Base-by-base conservation (phyloP, 1,140 invertebrate species). In the Orchesella cincta region DNA sequence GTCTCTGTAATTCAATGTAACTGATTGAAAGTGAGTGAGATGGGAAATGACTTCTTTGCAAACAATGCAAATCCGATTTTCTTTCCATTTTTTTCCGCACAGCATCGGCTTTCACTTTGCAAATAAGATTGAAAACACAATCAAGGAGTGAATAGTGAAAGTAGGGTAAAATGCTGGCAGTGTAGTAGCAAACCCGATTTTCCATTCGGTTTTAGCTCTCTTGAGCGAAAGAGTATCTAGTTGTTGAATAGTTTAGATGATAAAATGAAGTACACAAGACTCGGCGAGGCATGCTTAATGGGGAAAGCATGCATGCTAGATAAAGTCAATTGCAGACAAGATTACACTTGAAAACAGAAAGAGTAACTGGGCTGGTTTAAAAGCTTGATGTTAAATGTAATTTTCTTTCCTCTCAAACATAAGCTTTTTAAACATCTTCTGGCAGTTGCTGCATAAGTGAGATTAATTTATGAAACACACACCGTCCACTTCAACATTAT, bases 11-110 rank as follows among this genome's bases (percentile, higher is more conserved):
- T 46, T 29, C 31, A 67, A 67, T 16, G 28, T 33, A 67, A 33
- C 62, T 67, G 62, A 67, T 67, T 33, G 62, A 67, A 67, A 33
- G 8, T 67, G 62, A 67, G 62, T 31, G 12, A 67, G 62, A 67
- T 67, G 33, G 62, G 33, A 67, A 67, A 67, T 67, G 28, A 67
- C 31, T 67, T 67, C 33, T 33, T 67, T 67, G 62, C 62, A 67
- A 67, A 67, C 62, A 67, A 67, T 67, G 62, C 5, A 67, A 67
- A 67, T 67, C 62, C 26, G 62, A 67, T 67, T 67, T 67, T 23
- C 12, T 57, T n/a, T n/a, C n/a, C n/a, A n/a, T n/a, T n/a, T n/a
- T n/a, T n/a, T n/a, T n/a, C n/a, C n/a, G n/a, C n/a, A n/a, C n/a
- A n/a, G 62, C 31, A 31, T 31, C 29, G 23, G 62, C 54, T 57